phyloP scores from a whole-genome alignment of 2,888 invertebrate species.

The Brachycybe producta region DNA sequence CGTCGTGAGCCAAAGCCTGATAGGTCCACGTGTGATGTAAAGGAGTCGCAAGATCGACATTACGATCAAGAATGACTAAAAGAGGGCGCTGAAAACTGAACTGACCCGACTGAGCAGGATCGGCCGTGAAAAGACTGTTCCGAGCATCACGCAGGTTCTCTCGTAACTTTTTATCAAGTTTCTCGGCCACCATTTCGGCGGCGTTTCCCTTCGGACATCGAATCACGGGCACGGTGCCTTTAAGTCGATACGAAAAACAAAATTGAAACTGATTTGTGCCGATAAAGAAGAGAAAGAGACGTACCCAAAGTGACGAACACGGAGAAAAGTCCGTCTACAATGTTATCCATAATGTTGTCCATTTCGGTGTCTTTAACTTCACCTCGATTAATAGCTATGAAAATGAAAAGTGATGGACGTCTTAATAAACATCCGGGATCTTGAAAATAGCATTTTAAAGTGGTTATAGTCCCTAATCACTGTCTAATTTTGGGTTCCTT shows the following conservation, averaged over 20 bases:
- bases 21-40: slow-evolving; percentile 99
- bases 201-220: slow-evolving; percentile 88
- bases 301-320: slow-evolving; percentile 91
- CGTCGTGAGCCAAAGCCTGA: slow-evolving; percentile 94
- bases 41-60: slow-evolving; percentile 92
- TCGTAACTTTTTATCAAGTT: slow-evolving; percentile 88
- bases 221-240: slow-evolving; percentile 74
- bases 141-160: slow-evolving; percentile 94
- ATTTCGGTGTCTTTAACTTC: slow-evolving; percentile 92
- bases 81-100: slow-evolving; percentile 78
- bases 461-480: too few relatives aligned
- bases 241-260: neutral
- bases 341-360: slow-evolving; percentile 80
- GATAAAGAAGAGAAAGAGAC: slow-evolving; percentile 30
- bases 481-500: too few relatives aligned
- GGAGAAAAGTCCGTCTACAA: slow-evolving; percentile 93
- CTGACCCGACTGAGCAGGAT: slow-evolving; percentile 52
- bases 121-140: slow-evolving; percentile 86
- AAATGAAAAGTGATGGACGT: too few relatives aligned
- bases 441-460: too few relatives aligned
- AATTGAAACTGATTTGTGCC: slow-evolving; percentile 17
- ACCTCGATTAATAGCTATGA: slow-evolving; percentile 78
- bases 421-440: too few relatives aligned
- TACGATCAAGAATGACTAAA: slow-evolving; percentile 80
- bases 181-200: slow-evolving; percentile 95